These are phyloP conservation scores for Amphiprion ocellaris DNA, from an alignment of 2,113 vertebrate species.

Conservation along the genomic window DNA sequence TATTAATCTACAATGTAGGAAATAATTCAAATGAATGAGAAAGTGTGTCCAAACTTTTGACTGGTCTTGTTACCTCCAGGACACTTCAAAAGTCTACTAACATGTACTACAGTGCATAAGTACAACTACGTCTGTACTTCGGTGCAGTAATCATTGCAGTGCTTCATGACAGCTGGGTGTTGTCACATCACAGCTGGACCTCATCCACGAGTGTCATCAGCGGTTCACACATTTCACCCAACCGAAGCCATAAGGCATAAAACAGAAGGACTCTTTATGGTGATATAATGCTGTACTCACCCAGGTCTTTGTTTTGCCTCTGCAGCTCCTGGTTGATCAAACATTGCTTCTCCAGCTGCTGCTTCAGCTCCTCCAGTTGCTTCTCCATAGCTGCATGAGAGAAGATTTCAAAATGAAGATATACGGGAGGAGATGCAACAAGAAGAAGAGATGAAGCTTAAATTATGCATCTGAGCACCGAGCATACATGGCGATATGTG, in stretches of 20 bases:
- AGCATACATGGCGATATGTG: background rate
- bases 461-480: slow-evolving; percentile 3
- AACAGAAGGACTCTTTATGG: background rate
- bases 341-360: slow-evolving; percentile 83
- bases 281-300: slow-evolving; percentile 62
- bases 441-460: background rate
- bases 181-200: too few species aligned
- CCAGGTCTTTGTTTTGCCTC: slow-evolving; percentile 81
- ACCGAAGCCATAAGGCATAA: background rate
- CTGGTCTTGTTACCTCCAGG: too few species aligned
- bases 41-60: too few species aligned
- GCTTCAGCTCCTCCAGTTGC: slow-evolving; percentile 80
- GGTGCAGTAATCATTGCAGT: too few species aligned
- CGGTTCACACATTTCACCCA: background rate
- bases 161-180: too few species aligned
- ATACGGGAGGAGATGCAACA: background rate
- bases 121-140: too few species aligned
- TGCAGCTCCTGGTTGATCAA: slow-evolving; percentile 82
- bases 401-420: background rate
- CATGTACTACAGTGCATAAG: too few species aligned
- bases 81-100: too few species aligned
- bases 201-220: background rate
- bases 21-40: too few species aligned
- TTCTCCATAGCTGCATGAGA: slow-evolving; percentile 79
- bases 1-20: too few species aligned